Conservation (phyloP, 2,113 vertebrate species). For the Halichoerus grypus region DNA sequence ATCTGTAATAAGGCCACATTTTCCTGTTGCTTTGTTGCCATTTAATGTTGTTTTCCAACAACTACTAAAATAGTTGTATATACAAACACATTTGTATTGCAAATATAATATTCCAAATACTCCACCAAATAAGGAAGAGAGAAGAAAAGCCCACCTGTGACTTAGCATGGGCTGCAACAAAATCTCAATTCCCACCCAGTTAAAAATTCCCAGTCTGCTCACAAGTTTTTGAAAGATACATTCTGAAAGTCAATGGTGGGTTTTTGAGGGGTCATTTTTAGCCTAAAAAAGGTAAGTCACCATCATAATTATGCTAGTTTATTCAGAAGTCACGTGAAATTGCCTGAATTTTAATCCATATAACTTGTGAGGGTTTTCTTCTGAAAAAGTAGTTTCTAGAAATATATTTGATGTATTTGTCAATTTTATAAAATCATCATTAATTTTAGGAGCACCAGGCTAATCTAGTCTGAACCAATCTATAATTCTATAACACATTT, state of each 20-base stretch:
- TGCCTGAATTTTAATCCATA: conserved; percentile 49
- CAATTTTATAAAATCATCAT: not conserved
- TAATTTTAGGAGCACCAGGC: conserved; percentile 47
- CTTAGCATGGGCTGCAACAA: not conserved
- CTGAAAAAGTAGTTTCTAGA: not conserved
- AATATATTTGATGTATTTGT: not conserved
- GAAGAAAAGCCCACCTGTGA: not conserved
- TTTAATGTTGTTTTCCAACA: conserved; percentile 26
- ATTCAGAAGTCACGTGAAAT: conserved; percentile 43
- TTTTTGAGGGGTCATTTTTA: not conserved
- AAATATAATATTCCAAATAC: not conserved
- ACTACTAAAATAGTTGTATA: not conserved
- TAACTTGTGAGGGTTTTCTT: not conserved
- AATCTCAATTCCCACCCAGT: not conserved
- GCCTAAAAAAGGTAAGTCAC: not conserved
- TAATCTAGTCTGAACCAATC: conserved; percentile 64
- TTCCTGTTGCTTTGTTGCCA: conserved; percentile 56
- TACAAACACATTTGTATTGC: not conserved
- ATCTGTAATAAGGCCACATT: conserved; percentile 33
- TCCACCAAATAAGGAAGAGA: conserved; percentile 7
- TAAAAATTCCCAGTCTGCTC: not conserved
- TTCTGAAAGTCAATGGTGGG: not conserved
- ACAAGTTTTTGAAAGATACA: conserved; percentile 32
- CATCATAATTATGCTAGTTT: not conserved
- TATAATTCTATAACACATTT: conserved; percentile 80